Conservation (phyloP, 2,797 vertebrate genomes). For the Semotilus atromaculatus region DNA sequence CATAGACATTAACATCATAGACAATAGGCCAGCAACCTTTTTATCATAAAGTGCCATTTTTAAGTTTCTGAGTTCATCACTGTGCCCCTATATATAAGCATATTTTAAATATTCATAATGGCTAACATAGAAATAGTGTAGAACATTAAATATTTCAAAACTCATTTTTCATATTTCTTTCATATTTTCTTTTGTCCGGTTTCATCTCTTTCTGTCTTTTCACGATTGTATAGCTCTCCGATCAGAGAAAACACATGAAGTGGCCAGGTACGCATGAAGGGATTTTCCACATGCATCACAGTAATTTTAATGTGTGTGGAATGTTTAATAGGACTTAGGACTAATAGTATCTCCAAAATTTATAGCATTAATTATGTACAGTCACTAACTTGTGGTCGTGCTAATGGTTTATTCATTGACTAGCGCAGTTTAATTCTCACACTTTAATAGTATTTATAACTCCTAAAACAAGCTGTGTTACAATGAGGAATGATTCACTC, state of each 20-base stretch:
- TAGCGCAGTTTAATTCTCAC: not conserved
- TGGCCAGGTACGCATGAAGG: not conserved
- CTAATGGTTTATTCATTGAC: not conserved
- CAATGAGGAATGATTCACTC: too few relatives aligned
- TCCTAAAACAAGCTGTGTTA: too few relatives aligned
- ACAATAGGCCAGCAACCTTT: not conserved
- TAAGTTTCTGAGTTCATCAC: not conserved
- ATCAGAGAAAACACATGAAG: not conserved
- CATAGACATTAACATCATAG: not conserved
- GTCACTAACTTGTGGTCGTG: not conserved
- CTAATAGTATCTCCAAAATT: not conserved
- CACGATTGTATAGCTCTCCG: not conserved
- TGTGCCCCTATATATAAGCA: too few relatives aligned
- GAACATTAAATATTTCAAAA: too few relatives aligned
- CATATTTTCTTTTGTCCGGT: too few relatives aligned
- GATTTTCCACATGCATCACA: not conserved
- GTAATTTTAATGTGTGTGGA: not conserved
- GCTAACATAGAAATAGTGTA: too few relatives aligned
- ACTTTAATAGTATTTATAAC: too few relatives aligned
- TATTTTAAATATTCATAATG: too few relatives aligned
- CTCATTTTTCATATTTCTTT: not conserved
- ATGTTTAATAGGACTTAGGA: too few relatives aligned
- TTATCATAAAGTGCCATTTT: not conserved
- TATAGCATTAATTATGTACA: not conserved
- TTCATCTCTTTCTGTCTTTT: not conserved